These are phyloP conservation scores for Phoxinus phoxinus DNA, from an alignment of 2,113 vertebrate species.

Conservation along the genomic window DNA sequence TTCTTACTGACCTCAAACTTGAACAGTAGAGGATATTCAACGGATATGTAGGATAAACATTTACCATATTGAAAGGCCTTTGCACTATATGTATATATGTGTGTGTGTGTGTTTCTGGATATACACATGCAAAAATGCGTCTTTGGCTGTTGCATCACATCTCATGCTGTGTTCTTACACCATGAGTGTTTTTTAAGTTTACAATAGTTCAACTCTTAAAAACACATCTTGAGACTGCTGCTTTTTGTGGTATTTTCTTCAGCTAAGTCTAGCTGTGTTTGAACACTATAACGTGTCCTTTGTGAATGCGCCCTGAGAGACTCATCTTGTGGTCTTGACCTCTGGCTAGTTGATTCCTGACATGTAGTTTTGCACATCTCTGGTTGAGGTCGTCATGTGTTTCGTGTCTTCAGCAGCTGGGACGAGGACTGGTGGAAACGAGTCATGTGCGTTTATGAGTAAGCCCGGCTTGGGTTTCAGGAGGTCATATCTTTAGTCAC, in stretches of 20 bases:
- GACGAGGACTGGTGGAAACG: conserved; percentile 31
- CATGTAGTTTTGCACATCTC: too few species aligned
- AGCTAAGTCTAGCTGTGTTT: not conserved
- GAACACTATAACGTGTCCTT: not conserved
- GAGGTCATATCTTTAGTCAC: conserved; percentile 42
- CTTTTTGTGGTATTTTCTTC: not conserved
- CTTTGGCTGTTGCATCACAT: not conserved
- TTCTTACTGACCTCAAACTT: not conserved
- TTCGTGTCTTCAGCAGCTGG: conserved; percentile 41
- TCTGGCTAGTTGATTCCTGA: not conserved
- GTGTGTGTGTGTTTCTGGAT: too few species aligned
- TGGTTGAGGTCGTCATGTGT: conserved; percentile 8
- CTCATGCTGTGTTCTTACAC: not conserved
- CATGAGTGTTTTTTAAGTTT: not conserved
- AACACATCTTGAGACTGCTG: not conserved
- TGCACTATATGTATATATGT: not conserved
- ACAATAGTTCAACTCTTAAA: not conserved
- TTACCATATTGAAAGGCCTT: not conserved
- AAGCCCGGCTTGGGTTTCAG: conserved; percentile 35
- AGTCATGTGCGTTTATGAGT: conserved; percentile 41
- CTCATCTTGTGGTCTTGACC: not conserved
- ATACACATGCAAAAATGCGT: not conserved
- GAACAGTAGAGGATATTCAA: not conserved
- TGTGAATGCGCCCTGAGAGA: not conserved
- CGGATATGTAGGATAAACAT: not conserved